Evolutionary conservation across 2,888 invertebrate species (phyloP).

Genomic region (Chesias legatella): DNA sequence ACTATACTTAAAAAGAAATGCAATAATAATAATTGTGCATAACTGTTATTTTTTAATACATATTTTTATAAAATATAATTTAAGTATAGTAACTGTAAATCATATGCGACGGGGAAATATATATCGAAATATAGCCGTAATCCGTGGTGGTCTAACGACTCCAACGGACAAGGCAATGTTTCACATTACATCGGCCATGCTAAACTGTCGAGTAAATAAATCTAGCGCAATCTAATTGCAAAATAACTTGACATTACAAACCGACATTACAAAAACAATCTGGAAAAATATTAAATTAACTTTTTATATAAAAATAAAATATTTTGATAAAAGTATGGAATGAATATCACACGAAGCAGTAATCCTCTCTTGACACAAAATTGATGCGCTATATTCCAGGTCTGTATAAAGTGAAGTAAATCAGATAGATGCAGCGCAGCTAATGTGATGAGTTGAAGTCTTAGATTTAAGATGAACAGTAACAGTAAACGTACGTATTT

Average conservation of each 20-base stretch:
- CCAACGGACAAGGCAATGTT: conserved; percentile 61
- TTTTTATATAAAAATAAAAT: conserved; percentile 46
- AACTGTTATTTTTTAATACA: too few relatives aligned
- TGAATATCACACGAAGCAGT: conserved; percentile 77
- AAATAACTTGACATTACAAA: conserved; percentile 40
- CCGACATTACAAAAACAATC: conserved; percentile 19
- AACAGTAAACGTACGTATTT: conserved; percentile 65
- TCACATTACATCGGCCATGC: conserved; percentile 51
- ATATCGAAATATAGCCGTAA: too few relatives aligned
- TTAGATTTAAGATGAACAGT: conserved; percentile 52
- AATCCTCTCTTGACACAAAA: conserved; percentile 54
- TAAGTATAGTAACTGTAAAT: too few relatives aligned
- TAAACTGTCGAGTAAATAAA: conserved; percentile 38
- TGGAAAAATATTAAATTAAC: conserved; percentile 32
- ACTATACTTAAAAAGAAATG: too few relatives aligned
- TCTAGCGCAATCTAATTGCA: conserved; percentile 78
- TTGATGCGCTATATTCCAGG: conserved; percentile 31
- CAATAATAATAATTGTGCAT: too few relatives aligned
- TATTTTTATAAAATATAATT: too few relatives aligned
- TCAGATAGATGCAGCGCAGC: conserved; percentile 10
- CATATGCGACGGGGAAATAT: too few relatives aligned
- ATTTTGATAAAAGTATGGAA: conserved; percentile 61
- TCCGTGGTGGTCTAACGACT: conserved; percentile 14
- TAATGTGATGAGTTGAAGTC: conserved; percentile 35
- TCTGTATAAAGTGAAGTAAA: conserved; percentile 31